Evolutionary conservation across 2,113 vertebrate species (phyloP), one percentile per base, ranked within the genome.

Genomic region (Sarotherodon lohbergeri): DNA sequence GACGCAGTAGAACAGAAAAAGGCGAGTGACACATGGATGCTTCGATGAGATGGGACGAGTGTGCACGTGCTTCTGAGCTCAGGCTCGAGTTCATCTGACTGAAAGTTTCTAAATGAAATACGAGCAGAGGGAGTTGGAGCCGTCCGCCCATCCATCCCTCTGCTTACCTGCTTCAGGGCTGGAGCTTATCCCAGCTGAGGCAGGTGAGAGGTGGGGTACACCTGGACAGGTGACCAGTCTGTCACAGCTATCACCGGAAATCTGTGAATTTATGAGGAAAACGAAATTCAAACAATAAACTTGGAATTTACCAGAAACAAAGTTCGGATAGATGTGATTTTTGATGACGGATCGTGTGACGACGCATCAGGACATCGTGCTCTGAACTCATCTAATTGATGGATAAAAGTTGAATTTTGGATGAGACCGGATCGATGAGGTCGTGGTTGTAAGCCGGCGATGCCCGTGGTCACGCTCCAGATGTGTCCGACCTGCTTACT

Each of bases 1-100:
- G 63, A 24, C 12, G 7, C 9, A 14, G 39, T 11, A 71, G 39
- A 71, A 4, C 13, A 43, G 36, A 22, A 41, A 14, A 7, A 68
- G 19, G 34, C 4, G 63, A 22, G 36, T 0, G n/a, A 5, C n/a
- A 68, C 36, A 0, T 7, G n/a, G 36, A 41, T 1, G n/a, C n/a
- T 24, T 68, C 7, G 1, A 9, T 6, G 36, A 24, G n/a, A 71
- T 8, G 63, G 63, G 36, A 41, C 2, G 6, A 71, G n/a, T 41
- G 63, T 5, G 63, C 19, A 0, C 7, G 12, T 22, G 3, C 0
- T 0, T 41, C 36, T 41, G 36, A 14, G 61, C 32, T 7, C 6
- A 1, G 2, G 32, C 0, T 66, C 4, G 1, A 68, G 36, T 41
- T 68, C 19, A 22, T 22, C 63, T 41, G 19, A 68, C 6, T 1